These are phyloP conservation scores for Tipula helvola DNA, from an alignment of 2,888 invertebrate species.

Conservation along the genomic window DNA sequence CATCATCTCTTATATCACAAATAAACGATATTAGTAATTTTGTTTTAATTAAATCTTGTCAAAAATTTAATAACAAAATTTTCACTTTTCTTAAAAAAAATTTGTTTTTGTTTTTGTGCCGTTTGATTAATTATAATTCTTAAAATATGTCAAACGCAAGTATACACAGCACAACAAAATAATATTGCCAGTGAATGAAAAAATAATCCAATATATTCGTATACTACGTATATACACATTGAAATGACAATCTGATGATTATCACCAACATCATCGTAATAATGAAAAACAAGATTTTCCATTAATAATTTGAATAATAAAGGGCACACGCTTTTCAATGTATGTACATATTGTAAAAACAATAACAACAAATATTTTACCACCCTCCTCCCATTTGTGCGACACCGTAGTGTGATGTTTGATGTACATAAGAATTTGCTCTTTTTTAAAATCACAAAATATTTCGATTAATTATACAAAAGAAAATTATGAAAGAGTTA, in stretches of 20 bases:
- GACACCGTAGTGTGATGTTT: background rate
- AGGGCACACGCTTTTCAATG: background rate
- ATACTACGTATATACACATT: background rate
- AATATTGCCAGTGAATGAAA: background rate
- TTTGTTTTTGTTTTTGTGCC: background rate
- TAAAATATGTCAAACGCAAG: background rate
- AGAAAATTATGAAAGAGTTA: background rate
- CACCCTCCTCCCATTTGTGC: background rate
- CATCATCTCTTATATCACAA: too few relatives aligned
- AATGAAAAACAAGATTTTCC: background rate
- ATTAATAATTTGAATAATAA: background rate
- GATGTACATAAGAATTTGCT: background rate
- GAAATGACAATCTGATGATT: background rate
- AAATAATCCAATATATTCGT: background rate
- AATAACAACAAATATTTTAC: background rate
- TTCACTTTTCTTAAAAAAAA: background rate
- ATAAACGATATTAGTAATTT: background rate
- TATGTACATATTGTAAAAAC: background rate
- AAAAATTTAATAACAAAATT: background rate
- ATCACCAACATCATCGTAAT: background rate
- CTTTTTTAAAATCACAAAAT: background rate
- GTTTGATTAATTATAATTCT: background rate
- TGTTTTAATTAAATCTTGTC: background rate
- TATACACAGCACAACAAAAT: background rate
- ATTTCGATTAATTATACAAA: background rate